A percentile compares a stretch with the other conserved stretches of the same genome.
Conservation (phyloP, 2,797 vertebrate genomes). For the Danionella dracula region DNA sequence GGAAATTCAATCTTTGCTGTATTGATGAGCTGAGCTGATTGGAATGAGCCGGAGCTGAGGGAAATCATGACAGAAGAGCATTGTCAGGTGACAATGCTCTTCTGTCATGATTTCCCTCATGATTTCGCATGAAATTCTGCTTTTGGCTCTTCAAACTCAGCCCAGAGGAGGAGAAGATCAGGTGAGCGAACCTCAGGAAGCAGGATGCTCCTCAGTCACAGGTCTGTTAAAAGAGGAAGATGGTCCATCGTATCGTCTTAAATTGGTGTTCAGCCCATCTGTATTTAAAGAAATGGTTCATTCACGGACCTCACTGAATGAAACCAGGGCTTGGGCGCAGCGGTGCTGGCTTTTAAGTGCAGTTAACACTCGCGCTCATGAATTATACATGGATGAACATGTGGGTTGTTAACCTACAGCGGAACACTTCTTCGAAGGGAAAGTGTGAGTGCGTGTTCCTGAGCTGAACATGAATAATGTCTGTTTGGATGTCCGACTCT, state of each 20-base stretch:
- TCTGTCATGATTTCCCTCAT: conserved; percentile 3
- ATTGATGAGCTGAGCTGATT: conserved; percentile 14
- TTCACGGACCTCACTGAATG: no score
- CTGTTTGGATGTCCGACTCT: neutral
- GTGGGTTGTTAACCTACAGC: neutral
- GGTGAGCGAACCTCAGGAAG: neutral
- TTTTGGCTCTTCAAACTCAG: neutral
- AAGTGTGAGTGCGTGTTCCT: neutral
- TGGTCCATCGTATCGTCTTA: no score
- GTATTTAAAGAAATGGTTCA: no score
- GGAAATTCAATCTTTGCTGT: neutral
- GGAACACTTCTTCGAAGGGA: neutral
- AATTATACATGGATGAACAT: neutral
- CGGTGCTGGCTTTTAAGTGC: neutral
- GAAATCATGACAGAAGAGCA: neutral
- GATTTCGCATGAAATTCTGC: no score
- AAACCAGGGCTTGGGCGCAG: neutral
- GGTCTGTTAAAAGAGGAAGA: no score
- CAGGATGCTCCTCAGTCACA: no score
- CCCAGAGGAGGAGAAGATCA: neutral
- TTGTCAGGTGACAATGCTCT: neutral
- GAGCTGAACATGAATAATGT: neutral
- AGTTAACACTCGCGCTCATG: neutral
- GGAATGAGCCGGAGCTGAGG: neutral
- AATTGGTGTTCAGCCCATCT: no score